Evolutionary conservation across 2,888 invertebrate species (phyloP).

Genomic region (Drosophila parthenogenetica): DNA sequence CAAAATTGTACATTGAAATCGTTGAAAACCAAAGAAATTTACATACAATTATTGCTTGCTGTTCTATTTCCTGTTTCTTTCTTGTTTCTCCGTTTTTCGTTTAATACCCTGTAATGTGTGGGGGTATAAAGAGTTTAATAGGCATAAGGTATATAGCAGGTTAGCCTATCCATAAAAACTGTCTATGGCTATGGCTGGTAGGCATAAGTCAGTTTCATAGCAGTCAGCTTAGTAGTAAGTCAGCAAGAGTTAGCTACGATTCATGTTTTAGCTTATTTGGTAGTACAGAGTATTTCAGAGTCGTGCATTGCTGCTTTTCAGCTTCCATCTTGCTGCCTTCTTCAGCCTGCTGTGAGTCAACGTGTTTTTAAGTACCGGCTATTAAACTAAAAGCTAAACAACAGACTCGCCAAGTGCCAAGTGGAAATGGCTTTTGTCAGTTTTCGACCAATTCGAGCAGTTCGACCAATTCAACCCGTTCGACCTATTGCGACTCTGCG

Average conservation of each 20-base stretch:
- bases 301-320: neutral
- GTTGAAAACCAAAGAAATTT: constrained; percentile 36
- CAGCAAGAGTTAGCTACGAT: no score
- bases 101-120: no score
- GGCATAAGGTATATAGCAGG: no score
- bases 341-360: constrained; percentile 61
- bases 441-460: constrained; percentile 7
- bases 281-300: no score
- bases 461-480: neutral
- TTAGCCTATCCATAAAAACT: no score
- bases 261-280: no score
- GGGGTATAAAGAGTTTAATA: no score
- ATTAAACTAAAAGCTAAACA: constrained; percentile 79
- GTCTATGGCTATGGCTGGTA: no score
- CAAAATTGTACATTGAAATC: constrained; percentile 37
- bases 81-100: neutral
- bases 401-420: constrained; percentile 39
- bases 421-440: constrained; percentile 51
- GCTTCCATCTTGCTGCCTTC: constrained; percentile 16
- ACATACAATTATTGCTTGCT: constrained; percentile 12
- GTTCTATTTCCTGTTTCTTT: constrained; percentile 42
- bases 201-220: no score
- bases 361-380: constrained; percentile 75
- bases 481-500: constrained; percentile 3
- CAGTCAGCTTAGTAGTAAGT: no score